Conservation (phyloP, 2,797 vertebrate genomes). For the Buphagus erythrorhynchus region DNA sequence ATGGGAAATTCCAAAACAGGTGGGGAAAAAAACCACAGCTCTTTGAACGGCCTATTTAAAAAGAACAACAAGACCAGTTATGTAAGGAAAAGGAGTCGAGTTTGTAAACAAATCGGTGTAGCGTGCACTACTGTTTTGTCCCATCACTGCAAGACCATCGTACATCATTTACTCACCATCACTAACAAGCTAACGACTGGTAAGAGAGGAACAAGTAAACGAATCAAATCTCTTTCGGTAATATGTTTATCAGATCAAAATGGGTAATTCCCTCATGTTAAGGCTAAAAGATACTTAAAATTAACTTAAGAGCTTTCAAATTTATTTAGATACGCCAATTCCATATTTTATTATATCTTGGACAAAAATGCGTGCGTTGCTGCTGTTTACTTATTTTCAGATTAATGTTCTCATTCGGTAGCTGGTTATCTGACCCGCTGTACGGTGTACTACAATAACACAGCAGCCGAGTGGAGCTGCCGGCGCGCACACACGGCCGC, state of each 20-base stretch:
- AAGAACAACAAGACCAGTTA: not conserved
- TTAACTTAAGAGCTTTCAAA: not conserved
- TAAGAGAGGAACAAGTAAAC: not conserved
- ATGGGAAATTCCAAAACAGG: not conserved
- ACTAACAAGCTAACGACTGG: not conserved
- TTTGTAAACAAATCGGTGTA: not conserved
- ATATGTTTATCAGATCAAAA: not conserved
- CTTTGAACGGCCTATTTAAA: not conserved
- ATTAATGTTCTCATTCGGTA: not conserved
- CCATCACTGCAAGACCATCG: not conserved
- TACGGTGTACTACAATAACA: fast-evolving
- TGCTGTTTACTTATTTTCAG: not conserved
- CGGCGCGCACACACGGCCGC: not conserved
- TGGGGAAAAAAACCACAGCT: fast-evolving
- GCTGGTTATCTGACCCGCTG: not conserved
- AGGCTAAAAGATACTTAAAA: not conserved
- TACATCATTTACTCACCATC: not conserved
- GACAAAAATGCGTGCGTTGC: not conserved
- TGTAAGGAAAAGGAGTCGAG: not conserved
- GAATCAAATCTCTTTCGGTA: not conserved
- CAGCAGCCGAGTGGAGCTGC: not conserved
- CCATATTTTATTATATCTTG: fast-evolving
- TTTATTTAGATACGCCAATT: not conserved
- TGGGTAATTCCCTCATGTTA: not conserved
- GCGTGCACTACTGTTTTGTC: not conserved